Evolutionary conservation across 1,140 invertebrate species (phyloP), one percentile per base, ranked within the genome.

Genomic region (Drosophila pseudoobscura): DNA sequence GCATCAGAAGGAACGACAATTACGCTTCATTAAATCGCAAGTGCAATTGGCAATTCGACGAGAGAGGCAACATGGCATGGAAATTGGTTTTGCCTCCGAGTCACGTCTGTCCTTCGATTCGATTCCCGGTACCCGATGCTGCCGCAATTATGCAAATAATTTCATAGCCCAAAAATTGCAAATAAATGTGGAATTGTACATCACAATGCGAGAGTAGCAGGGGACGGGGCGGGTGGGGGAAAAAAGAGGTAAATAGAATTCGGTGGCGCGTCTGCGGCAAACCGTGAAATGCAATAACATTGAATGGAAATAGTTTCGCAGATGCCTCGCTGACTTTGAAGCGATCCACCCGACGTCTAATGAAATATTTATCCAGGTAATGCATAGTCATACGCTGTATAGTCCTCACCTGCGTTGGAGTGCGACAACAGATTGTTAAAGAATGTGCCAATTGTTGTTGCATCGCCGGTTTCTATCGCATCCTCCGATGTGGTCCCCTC

Each of bases 381-480:
- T 61, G 55, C 46, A 44, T 65, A 54, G 24, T 35, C 17, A 64
- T 24, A 56, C 9, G 62, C 66, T 74, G 51, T 52, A 24, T 47
- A 39, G 49, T 49, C 3, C 90, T 90, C 72, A 91, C 91, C 91
- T 89, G 91, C 85, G 83, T 89, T 91, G 57, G 90, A 90, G 77
- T 91, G 87, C n/a, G 90, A 85, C 44, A 91, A 58, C 61, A 92
- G 78, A 75, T 90, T 91, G 75, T 90, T 92, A 54, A 92, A 91
- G 78, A 92, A 91, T 63, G 91, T 89, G 50, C 90, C 89, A 80
- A 92, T 91, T 71, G 91, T 75, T 70, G 91, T 90, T 70, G 74
- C 74, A 54, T 92, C 91, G 45, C 72, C 62, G 66, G 58, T 46
- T 74, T 73, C 77, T 39, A 49, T 78, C 13, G 75, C 53, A 50